Evolutionary conservation across 2,113 vertebrate genomes (phyloP).

Genomic region (Cairina moschata): DNA sequence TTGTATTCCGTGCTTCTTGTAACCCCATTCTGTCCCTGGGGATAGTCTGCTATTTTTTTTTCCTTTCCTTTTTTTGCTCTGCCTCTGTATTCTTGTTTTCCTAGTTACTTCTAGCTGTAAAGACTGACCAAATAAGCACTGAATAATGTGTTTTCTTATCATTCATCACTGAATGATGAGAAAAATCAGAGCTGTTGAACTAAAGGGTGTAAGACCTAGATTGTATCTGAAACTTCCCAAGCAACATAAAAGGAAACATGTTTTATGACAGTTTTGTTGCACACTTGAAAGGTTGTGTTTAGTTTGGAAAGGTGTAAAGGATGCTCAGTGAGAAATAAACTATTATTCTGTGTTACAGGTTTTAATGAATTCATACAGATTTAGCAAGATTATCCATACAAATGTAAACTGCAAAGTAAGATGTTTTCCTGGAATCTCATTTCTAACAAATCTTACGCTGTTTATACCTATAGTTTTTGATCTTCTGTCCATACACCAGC

Average conservation of each 20-base stretch:
- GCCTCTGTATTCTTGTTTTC: background rate
- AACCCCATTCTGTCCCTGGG: background rate
- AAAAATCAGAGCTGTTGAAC: background rate
- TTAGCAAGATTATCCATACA: background rate
- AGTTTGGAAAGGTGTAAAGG: background rate
- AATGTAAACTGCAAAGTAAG: background rate
- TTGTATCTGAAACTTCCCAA: background rate
- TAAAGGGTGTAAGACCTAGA: background rate
- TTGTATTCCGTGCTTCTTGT: background rate
- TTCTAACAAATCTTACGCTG: background rate
- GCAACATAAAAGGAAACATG: background rate
- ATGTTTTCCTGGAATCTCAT: background rate
- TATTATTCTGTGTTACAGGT: background rate
- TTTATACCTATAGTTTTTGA: constrained; percentile 5
- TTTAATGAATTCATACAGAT: background rate
- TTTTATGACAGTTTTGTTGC: background rate
- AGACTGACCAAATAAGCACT: background rate
- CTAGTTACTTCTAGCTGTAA: background rate
- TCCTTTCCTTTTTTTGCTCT: background rate
- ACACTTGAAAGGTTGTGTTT: background rate
- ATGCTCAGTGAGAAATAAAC: background rate
- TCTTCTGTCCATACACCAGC: background rate
- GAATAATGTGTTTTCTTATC: background rate
- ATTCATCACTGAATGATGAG: background rate
- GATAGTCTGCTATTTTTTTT: background rate